These are phyloP conservation scores for Catharus fuscescens DNA, from an alignment of 2,113 vertebrate species.

Conservation along the genomic window DNA sequence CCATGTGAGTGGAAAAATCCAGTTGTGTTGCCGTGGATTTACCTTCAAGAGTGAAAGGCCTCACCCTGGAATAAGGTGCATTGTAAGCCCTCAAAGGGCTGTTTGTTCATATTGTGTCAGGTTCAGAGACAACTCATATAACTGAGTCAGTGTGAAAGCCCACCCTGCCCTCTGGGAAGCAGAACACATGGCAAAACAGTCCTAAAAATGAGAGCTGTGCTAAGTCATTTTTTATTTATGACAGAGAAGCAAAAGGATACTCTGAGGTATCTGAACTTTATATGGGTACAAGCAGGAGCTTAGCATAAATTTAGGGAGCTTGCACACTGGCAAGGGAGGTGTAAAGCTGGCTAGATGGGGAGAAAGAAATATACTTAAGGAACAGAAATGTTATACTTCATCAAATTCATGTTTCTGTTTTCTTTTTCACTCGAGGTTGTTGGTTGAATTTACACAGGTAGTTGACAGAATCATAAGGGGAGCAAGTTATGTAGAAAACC, in stretches of 20 bases:
- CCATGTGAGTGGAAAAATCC: neutral
- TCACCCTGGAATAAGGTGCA: neutral
- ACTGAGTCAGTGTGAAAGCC: neutral
- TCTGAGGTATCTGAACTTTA: neutral
- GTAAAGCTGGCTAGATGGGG: neutral
- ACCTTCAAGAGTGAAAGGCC: neutral
- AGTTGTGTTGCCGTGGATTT: neutral
- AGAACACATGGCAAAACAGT: neutral
- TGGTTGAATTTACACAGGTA: neutral
- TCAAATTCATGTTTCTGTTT: neutral
- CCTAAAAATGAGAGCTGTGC: neutral
- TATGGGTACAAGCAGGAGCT: neutral
- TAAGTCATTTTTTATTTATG: neutral
- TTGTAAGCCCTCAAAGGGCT: neutral
- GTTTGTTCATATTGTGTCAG: neutral
- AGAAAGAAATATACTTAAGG: neutral
- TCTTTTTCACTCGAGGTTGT: neutral
- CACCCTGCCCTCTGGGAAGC: neutral
- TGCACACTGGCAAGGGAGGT: neutral
- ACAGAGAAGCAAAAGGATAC: neutral
- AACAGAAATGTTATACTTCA: neutral
- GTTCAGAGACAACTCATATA: neutral
- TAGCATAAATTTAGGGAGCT: neutral
- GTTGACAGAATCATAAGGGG: neutral
- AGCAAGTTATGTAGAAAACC: neutral